Evolutionary conservation across 35 echinoderm and acorn worm genomes (phyloP).

Genomic region (Eucidaris tribuloides): DNA sequence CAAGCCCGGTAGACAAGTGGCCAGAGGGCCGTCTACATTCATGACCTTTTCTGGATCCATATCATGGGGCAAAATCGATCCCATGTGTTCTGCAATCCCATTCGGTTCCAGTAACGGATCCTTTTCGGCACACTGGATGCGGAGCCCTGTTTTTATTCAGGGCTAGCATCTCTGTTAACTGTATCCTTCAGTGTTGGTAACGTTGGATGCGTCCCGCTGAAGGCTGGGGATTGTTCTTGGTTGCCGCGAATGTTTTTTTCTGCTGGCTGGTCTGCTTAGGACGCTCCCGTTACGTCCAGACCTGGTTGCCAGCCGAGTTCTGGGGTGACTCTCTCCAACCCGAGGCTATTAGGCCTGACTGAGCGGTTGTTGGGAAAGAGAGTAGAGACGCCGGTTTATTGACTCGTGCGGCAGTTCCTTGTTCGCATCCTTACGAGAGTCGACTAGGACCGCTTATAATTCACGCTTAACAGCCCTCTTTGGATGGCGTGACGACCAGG

Average conservation of each 20-base stretch:
- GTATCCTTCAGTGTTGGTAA: not conserved
- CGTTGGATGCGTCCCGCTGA: not conserved
- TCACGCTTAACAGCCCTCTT: not conserved
- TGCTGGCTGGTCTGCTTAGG: no score
- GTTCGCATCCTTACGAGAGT: not conserved
- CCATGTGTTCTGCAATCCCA: not conserved
- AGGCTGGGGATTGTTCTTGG: slow-evolving; percentile 4
- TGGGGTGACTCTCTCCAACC: no score
- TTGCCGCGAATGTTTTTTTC: no score
- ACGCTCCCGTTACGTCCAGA: no score
- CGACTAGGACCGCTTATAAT: not conserved
- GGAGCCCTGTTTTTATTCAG: not conserved
- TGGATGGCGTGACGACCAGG: not conserved
- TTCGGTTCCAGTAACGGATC: not conserved
- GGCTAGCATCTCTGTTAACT: not conserved
- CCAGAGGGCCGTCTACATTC: slow-evolving; percentile 23
- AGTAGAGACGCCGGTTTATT: not conserved
- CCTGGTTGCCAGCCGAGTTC: no score
- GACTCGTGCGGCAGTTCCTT: not conserved
- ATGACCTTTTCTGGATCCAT: slow-evolving; percentile 33
- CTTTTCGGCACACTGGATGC: slow-evolving; percentile 3
- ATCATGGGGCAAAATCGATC: not conserved
- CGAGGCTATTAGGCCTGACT: no score
- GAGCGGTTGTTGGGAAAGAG: no score
- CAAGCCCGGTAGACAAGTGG: slow-evolving; percentile 24